A percentile compares a stretch with the other conserved stretches of the same genome.
These are phyloP conservation scores for Eulemur rubriventer DNA, from an alignment of 2,797 vertebrate species.

Conservation along the genomic window DNA sequence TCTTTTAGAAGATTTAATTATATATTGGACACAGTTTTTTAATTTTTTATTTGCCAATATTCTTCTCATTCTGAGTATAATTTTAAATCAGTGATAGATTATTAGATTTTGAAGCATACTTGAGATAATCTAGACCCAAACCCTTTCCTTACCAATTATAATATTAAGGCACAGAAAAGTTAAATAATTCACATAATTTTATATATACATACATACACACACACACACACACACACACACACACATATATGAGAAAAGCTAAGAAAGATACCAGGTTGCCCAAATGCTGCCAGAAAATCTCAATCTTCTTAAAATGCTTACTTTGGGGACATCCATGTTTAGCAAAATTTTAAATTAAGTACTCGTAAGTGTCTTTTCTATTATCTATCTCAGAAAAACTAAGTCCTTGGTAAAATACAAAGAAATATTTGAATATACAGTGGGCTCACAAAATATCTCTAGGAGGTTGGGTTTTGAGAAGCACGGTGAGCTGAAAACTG, in stretches of 20 bases:
- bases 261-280: background rate
- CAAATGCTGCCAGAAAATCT: background rate
- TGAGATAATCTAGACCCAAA: background rate
- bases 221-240: too few relatives aligned
- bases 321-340: background rate
- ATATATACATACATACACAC: background rate
- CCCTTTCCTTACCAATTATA: background rate
- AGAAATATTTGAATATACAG: background rate
- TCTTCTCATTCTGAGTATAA: background rate
- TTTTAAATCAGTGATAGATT: background rate
- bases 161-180: background rate
- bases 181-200: background rate
- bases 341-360: background rate
- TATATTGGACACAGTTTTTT: background rate
- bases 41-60: background rate
- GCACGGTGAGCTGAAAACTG: background rate
- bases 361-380: background rate
- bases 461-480: background rate
- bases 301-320: background rate
- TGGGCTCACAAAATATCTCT: background rate
- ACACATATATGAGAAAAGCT: background rate
- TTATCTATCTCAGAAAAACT: background rate
- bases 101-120: background rate
- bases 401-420: background rate
- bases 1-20: background rate